Evolutionary conservation across 2,113 vertebrate genomes (phyloP).

Genomic region (Cyanoramphus novaezelandiae): DNA sequence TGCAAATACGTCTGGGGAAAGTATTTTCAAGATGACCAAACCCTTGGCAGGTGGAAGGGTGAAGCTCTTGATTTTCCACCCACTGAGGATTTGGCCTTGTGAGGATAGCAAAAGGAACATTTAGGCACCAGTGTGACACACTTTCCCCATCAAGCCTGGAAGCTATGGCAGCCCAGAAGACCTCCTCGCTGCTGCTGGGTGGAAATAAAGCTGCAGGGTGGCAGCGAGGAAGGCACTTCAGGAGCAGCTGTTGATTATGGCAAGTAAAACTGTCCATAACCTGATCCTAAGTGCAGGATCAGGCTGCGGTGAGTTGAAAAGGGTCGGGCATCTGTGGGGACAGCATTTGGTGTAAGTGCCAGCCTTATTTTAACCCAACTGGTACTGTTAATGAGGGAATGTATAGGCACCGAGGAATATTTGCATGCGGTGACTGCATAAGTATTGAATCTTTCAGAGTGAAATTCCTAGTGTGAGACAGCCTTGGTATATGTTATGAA

Average conservation of each 20-base stretch:
- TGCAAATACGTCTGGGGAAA: fast-evolving
- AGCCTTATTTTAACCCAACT: slow-evolving; percentile 1
- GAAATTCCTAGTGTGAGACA: slow-evolving; percentile 30
- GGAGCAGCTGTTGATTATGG: neutral
- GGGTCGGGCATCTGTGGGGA: neutral
- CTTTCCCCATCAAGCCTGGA: neutral
- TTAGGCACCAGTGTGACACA: fast-evolving
- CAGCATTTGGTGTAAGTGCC: neutral
- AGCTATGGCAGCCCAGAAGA: neutral
- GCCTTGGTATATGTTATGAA: neutral
- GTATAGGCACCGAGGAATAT: neutral
- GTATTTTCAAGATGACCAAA: fast-evolving
- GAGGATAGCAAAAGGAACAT: neutral
- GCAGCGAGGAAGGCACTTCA: fast-evolving
- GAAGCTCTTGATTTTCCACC: neutral
- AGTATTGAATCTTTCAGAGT: neutral
- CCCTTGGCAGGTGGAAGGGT: neutral
- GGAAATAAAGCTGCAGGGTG: fast-evolving
- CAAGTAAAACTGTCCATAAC: neutral
- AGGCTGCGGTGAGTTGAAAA: neutral
- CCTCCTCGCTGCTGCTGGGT: fast-evolving
- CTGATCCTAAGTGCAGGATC: neutral
- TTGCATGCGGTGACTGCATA: neutral
- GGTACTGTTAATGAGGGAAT: neutral
- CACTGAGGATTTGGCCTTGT: neutral